These are phyloP conservation scores for Lycodopsis pacificus DNA, from an alignment of 2,797 vertebrate species.

Conservation along the genomic window DNA sequence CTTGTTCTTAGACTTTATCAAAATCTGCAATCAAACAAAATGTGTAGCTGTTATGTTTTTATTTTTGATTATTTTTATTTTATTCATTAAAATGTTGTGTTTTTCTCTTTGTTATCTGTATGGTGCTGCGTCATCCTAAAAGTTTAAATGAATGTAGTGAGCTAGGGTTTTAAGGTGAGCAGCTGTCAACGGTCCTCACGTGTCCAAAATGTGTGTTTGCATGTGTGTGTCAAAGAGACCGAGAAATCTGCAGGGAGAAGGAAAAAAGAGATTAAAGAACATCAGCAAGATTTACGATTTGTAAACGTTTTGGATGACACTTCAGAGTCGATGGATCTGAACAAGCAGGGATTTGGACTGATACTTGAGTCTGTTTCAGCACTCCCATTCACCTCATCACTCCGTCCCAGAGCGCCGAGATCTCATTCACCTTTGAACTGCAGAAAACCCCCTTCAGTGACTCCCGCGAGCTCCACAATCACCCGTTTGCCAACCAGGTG, in stretches of 20 bases:
- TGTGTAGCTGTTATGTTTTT: not conserved
- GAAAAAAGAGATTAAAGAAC: slow-evolving; percentile 25
- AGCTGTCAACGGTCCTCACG: not conserved
- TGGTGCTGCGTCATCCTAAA: not conserved
- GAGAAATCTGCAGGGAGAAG: not conserved
- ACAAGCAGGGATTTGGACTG: slow-evolving; percentile 63
- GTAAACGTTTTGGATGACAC: slow-evolving; percentile 43
- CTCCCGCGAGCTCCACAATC: slow-evolving; percentile 14
- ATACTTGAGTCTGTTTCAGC: slow-evolving; percentile 56
- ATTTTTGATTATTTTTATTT: not conserved
- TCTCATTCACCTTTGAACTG: slow-evolving; percentile 64
- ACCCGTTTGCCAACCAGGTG: slow-evolving; percentile 36
- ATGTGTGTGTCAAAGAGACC: not conserved
- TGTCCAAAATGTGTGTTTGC: not conserved
- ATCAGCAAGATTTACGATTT: slow-evolving; percentile 49
- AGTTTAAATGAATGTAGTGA: not conserved
- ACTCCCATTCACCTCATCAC: slow-evolving; percentile 61
- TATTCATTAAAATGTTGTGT: not conserved
- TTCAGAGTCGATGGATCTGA: slow-evolving; percentile 57
- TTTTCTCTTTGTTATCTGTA: not conserved
- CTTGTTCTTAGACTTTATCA: not conserved
- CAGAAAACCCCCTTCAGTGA: slow-evolving; percentile 12
- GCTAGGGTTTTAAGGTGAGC: not conserved
- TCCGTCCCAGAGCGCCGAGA: slow-evolving; percentile 20
- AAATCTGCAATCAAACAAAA: not conserved